phyloP scores from a whole-genome alignment of 2,113 vertebrate species.

The Phylloscopus whistleri region DNA sequence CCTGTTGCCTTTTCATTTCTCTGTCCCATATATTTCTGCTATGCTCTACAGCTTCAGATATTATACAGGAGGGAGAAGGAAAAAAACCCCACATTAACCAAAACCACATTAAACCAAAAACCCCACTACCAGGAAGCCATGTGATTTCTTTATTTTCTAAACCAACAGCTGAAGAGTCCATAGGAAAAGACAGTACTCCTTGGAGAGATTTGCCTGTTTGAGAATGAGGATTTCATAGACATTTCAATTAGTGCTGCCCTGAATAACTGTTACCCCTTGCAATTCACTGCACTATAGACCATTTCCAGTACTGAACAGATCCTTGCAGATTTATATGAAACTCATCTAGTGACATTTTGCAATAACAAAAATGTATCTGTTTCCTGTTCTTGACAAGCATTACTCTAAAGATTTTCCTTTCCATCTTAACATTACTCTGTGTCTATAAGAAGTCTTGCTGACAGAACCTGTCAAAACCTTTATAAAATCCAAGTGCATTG shows the following conservation, averaged over 20 bases:
- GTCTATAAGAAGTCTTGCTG: background rate
- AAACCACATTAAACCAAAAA: background rate
- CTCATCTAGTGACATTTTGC: background rate
- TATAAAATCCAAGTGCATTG: background rate
- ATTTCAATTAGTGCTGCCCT: background rate
- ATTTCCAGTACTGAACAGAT: background rate
- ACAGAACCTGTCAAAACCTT: slow-evolving; percentile 43
- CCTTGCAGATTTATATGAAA: background rate
- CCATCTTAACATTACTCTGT: background rate
- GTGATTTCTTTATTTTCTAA: background rate
- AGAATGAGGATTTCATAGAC: background rate
- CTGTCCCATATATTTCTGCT: background rate
- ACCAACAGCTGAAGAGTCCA: background rate
- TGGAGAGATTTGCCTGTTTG: background rate
- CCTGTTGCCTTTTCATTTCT: background rate
- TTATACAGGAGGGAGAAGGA: background rate
- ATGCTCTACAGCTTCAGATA: background rate
- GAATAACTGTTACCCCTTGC: background rate
- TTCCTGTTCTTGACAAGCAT: background rate
- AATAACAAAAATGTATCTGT: background rate
- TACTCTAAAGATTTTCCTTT: background rate
- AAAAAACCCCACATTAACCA: background rate
- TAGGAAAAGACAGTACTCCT: background rate
- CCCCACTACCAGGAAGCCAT: background rate
- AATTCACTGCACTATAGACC: background rate